Percentiles rank a stretch among this genome's conserved stretches.
phyloP scores from a whole-genome alignment of 2,113 vertebrate species.

The Nanorana parkeri region DNA sequence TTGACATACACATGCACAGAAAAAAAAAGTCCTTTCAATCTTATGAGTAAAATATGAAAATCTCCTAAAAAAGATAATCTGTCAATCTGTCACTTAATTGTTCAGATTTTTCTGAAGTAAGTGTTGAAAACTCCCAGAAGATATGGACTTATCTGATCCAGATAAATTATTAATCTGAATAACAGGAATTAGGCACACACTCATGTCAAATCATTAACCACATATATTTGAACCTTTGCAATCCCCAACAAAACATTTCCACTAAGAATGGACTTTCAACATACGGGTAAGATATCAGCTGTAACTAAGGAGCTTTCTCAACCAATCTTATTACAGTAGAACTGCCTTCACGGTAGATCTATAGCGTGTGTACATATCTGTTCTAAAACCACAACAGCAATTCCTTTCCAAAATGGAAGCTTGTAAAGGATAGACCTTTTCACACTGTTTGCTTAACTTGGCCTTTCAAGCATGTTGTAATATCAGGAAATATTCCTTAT shows the following conservation, averaged over 20 bases:
- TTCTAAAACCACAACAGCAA: too few relatives aligned
- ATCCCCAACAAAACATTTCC: slow-evolving; percentile 7
- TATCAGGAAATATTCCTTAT: too few relatives aligned
- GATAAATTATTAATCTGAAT: slow-evolving; percentile 72
- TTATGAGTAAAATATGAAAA: too few relatives aligned
- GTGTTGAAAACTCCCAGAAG: neutral
- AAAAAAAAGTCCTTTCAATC: too few relatives aligned
- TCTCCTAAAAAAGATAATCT: neutral
- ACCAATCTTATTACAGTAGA: too few relatives aligned
- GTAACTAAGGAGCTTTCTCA: neutral
- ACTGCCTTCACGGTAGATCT: too few relatives aligned
- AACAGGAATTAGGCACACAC: slow-evolving; percentile 63
- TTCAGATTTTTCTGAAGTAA: slow-evolving; percentile 11
- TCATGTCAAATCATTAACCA: slow-evolving; percentile 71
- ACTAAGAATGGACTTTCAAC: slow-evolving; percentile 46
- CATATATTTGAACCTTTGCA: slow-evolving; percentile 49
- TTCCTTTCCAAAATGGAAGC: too few relatives aligned
- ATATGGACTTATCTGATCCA: slow-evolving; percentile 3
- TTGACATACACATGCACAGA: too few relatives aligned
- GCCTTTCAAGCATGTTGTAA: too few relatives aligned
- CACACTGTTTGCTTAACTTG: too few relatives aligned
- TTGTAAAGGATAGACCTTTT: too few relatives aligned
- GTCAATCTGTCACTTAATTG: neutral
- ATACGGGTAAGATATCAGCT: neutral
- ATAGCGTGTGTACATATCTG: too few relatives aligned